A percentile compares a stretch with the other conserved stretches of the same genome.
phyloP scores from a whole-genome alignment of 2,113 vertebrate species.

The Pseudopodoces humilis region DNA sequence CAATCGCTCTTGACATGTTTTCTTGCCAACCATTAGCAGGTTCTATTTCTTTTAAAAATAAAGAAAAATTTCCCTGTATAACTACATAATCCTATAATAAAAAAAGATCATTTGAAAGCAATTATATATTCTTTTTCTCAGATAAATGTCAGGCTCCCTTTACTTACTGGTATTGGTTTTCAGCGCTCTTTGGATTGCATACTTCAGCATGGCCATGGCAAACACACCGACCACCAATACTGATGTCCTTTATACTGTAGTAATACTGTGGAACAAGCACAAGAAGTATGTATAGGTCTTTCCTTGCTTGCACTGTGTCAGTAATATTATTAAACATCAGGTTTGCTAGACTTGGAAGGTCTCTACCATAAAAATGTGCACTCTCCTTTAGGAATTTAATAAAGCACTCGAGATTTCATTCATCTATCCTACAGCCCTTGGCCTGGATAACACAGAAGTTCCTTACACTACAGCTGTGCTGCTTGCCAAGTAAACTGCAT shows the following conservation, averaged over 20 bases:
- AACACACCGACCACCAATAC: conserved; percentile 88
- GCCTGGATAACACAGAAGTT: background rate
- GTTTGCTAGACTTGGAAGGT: background rate
- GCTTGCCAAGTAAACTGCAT: background rate
- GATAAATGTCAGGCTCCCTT: background rate
- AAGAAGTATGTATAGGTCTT: background rate
- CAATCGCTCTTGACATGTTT: background rate
- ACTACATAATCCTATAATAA: background rate
- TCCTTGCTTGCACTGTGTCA: background rate
- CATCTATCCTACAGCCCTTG: background rate
- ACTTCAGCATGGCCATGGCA: conserved; percentile 89
- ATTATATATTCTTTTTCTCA: background rate
- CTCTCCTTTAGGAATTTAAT: background rate
- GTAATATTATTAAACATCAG: background rate
- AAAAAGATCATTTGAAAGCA: background rate
- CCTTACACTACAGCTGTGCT: background rate
- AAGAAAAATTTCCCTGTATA: background rate
- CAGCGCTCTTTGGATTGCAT: conserved; percentile 70
- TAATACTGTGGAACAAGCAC: conserved; percentile 82
- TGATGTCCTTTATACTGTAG: conserved; percentile 96
- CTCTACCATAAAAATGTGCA: background rate
- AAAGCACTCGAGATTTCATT: background rate
- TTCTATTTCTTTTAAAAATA: background rate
- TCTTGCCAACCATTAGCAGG: background rate
- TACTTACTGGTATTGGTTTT: conserved; percentile 79